These are phyloP conservation scores for Capreolus pygargus DNA, from an alignment of 2,113 vertebrate genomes.

Conservation along the genomic window DNA sequence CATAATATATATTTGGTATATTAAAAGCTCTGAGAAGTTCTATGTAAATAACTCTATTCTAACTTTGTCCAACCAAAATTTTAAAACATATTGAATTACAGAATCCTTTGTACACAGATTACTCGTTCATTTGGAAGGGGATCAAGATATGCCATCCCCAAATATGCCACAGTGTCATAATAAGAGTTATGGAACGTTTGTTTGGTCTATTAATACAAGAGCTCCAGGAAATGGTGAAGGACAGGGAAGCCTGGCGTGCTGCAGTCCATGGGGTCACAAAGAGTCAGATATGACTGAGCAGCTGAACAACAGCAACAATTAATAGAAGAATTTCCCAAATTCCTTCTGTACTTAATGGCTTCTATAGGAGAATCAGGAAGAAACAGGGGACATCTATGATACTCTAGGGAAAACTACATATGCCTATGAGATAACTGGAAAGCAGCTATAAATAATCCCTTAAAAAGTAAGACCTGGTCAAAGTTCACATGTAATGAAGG, in stretches of 20 bases:
- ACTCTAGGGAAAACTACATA: background rate
- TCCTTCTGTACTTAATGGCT: background rate
- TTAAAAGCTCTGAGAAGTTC: background rate
- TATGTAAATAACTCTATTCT: background rate
- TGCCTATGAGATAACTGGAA: background rate
- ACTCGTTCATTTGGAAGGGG: background rate
- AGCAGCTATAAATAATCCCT: background rate
- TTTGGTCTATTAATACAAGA: background rate
- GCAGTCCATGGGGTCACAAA: background rate
- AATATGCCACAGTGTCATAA: background rate
- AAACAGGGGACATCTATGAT: background rate
- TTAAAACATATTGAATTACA: background rate
- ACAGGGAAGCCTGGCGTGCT: background rate
- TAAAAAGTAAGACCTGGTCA: background rate
- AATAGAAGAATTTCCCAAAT: background rate
- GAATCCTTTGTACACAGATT: background rate
- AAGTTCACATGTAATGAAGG: background rate
- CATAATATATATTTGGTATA: background rate
- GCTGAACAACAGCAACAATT: background rate
- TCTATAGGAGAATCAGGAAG: background rate
- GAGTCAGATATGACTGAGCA: background rate
- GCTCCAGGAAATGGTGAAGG: background rate
- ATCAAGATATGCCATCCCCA: background rate
- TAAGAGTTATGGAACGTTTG: background rate
- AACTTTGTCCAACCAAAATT: conserved; percentile 8